Conservation (phyloP, 2,797 vertebrate genomes). For the Salmo trutta region DNA sequence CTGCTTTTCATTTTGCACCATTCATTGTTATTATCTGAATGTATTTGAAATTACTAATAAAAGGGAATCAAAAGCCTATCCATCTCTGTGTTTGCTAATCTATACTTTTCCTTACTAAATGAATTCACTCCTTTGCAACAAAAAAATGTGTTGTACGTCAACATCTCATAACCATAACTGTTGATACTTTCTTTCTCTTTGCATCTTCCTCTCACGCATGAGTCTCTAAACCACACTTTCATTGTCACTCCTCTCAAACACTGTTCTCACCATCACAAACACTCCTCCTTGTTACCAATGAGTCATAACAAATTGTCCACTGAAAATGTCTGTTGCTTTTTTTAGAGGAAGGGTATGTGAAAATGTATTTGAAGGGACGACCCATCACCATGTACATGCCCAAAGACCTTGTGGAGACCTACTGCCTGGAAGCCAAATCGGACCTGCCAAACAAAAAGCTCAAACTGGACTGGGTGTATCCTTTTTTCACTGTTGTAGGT, state of each 20-base stretch:
- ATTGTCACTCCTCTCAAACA: not conserved
- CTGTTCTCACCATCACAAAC: not conserved
- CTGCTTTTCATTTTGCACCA: slow-evolving; percentile 40
- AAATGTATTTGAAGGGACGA: slow-evolving; percentile 98
- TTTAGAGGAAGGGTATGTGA: slow-evolving; percentile 98
- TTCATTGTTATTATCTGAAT: slow-evolving; percentile 47
- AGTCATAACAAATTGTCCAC: not conserved
- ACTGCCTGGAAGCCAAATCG: slow-evolving; percentile 90
- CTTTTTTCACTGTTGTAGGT: slow-evolving; percentile 66
- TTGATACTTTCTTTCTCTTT: not conserved
- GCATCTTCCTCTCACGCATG: not conserved
- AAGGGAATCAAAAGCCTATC: slow-evolving; percentile 43
- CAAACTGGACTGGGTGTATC: slow-evolving; percentile 99
- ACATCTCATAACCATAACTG: slow-evolving; percentile 2
- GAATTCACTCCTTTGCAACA: not conserved
- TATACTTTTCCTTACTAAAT: not conserved
- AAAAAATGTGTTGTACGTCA: not conserved
- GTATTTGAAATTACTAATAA: slow-evolving; percentile 69
- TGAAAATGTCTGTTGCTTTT: slow-evolving; percentile 71
- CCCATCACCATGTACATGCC: slow-evolving; percentile 99
- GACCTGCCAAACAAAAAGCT: slow-evolving; percentile 91
- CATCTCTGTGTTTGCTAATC: slow-evolving; percentile 50
- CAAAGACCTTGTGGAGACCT: slow-evolving; percentile 92
- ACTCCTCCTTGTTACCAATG: slow-evolving; percentile 18
- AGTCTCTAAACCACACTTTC: not conserved